These are phyloP conservation scores for Gopherus evgoodei DNA, from an alignment of 2,113 vertebrate species.

Conservation along the genomic window DNA sequence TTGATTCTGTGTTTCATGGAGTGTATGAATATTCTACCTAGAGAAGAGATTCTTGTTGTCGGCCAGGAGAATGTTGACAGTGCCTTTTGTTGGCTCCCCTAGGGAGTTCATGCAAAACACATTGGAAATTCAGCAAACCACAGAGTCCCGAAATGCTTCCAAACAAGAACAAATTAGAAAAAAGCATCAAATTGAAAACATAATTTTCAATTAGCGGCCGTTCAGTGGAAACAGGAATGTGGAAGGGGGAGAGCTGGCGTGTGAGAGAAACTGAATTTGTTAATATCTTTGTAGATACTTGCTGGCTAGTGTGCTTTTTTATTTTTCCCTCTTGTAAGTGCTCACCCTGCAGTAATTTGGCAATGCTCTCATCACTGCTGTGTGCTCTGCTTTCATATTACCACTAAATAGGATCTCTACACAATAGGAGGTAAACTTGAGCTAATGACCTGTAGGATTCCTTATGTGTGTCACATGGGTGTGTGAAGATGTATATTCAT, in stretches of 20 bases:
- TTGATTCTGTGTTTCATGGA: conserved; percentile 16
- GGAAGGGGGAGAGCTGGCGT: conserved; percentile 56
- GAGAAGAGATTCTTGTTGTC: conserved; percentile 20
- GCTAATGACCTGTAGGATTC: background rate
- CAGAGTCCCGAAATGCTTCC: conserved; percentile 70
- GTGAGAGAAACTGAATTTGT: conserved; percentile 63
- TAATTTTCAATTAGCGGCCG: conserved; percentile 81
- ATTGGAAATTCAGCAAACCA: conserved; percentile 69
- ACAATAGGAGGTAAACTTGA: conserved; percentile 49
- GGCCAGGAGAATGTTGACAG: conserved; percentile 58
- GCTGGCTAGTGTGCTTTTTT: conserved; percentile 45
- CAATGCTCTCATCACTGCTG: conserved; percentile 26
- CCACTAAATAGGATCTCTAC: conserved; percentile 7
- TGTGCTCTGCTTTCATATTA: background rate
- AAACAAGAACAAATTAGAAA: conserved; percentile 78
- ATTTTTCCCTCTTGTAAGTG: conserved; percentile 28
- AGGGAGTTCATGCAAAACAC: conserved; percentile 65
- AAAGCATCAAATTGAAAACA: conserved; percentile 76
- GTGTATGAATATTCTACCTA: conserved; percentile 15
- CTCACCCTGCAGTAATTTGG: conserved; percentile 64
- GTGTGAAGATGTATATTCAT: background rate
- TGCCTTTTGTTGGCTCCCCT: conserved; percentile 59
- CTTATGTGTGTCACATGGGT: background rate
- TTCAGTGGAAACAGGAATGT: conserved; percentile 71
- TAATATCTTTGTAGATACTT: conserved; percentile 63